Evolutionary conservation across 2,113 vertebrate genomes (phyloP).

Genomic region (Gracilinanus agilis): DNA sequence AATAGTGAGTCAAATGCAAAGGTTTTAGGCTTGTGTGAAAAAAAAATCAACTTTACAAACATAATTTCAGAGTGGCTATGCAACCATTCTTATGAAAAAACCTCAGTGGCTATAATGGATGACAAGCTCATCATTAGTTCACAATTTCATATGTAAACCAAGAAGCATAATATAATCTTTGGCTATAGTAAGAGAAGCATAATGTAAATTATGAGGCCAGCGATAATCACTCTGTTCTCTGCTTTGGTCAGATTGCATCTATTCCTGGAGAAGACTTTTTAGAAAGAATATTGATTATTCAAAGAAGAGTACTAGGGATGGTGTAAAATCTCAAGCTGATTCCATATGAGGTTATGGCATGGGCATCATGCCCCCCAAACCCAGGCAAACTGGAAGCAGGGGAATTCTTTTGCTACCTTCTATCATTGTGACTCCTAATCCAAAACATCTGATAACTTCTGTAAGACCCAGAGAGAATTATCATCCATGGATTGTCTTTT

Average conservation of each 20-base stretch:
- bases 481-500: too few relatives aligned
- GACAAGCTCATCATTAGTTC: neutral
- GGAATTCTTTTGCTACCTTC: too few relatives aligned
- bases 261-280: neutral
- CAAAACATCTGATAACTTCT: too few relatives aligned
- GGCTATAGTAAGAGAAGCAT: neutral
- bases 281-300: neutral
- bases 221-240: too few relatives aligned
- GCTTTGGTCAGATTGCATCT: neutral
- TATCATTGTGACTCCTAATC: too few relatives aligned
- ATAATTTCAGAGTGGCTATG: neutral
- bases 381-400: too few relatives aligned
- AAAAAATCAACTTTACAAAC: neutral
- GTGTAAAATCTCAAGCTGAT: neutral
- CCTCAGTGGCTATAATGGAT: neutral
- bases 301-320: neutral
- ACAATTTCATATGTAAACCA: neutral
- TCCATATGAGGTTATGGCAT: neutral
- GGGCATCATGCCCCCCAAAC: too few relatives aligned
- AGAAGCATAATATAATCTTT: neutral
- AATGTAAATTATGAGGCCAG: neutral
- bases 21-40: neutral
- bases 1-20: neutral
- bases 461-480: too few relatives aligned
- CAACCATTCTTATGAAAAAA: neutral